Evolutionary conservation across 2,888 invertebrate species (phyloP), one percentile per base, ranked within the genome.

Genomic region (Phaonia tiefii): DNA sequence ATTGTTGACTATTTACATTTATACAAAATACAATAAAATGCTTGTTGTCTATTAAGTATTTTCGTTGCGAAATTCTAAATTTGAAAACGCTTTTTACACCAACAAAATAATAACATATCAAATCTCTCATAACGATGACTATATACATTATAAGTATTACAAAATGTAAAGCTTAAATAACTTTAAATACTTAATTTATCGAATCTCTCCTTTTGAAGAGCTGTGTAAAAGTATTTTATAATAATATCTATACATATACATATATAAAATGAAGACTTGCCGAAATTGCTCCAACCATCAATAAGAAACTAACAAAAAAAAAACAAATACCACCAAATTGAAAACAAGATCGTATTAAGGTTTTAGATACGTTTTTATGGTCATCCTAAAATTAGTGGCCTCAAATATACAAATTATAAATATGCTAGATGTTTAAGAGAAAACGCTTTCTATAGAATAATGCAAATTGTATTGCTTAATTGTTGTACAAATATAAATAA

Each of bases 1-100:
- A 51, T 72, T 75, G 74, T 75, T 83, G 75, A 80, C 51, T 75
- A 65, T 72, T 66, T 44, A 76, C 20, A n/a, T n/a, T n/a, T n/a
- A n/a, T n/a, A n/a, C n/a, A n/a, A n/a, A n/a, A n/a, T n/a, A n/a
- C 11, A 56, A 78, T 31, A 31, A n/a, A 31, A 31, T 37, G 78
- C 78, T 79, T 75, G 78, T 80, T 83, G 75, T 69, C 39, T 51
- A 7, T 42, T 4, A 26, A 54, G 37, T 10, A 77, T 54, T 74
- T 74, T 44, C 72, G 72, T 78, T 81, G 81, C 81, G 72, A 65
- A 75, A 75, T 69, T 71, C 44, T 39, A 80, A 72, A 74, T 58
- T 71, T 67, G 7, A 26, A 49, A 67, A 71, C 44, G 71, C 74
- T 72, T 78, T 69, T 71, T 51, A 51, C 49, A 31, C 39, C 20